phyloP scores from a whole-genome alignment of 2,797 vertebrate species.

The Eospalax fontanierii region DNA sequence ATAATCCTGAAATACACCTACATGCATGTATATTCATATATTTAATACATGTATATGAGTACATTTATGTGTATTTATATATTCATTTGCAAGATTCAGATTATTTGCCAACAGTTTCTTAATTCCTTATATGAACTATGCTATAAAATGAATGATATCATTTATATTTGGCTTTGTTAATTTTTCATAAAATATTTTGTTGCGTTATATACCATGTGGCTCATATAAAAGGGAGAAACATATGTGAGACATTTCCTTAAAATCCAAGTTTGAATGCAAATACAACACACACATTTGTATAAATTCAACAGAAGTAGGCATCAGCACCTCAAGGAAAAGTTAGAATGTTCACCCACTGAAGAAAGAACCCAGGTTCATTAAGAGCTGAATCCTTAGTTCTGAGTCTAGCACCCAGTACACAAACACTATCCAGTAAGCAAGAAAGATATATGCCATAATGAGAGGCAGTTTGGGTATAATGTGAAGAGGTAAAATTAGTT shows the following conservation, averaged over 20 bases:
- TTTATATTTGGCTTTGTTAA: conserved; percentile 73
- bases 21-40: neutral
- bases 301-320: conserved; percentile 7
- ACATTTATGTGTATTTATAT: neutral
- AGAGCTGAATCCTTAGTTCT: neutral
- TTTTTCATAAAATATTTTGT: conserved; percentile 70
- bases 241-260: conserved; percentile 56
- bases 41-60: neutral
- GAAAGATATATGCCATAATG: neutral
- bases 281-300: conserved; percentile 27
- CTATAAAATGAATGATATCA: conserved; percentile 61
- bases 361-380: neutral
- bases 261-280: conserved; percentile 57
- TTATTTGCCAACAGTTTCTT: conserved; percentile 48
- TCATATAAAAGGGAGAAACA: conserved; percentile 64
- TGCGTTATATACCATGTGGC: conserved; percentile 58
- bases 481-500: neutral
- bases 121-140: conserved; percentile 38
- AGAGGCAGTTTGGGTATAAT: neutral
- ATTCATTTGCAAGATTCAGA: neutral
- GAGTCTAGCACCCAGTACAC: neutral
- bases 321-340: neutral
- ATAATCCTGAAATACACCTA: neutral
- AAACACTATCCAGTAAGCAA: neutral
- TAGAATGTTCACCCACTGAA: neutral